Base-by-base conservation (phyloP, 2,888 invertebrate species). In the Caenorhabditis becei region DNA sequence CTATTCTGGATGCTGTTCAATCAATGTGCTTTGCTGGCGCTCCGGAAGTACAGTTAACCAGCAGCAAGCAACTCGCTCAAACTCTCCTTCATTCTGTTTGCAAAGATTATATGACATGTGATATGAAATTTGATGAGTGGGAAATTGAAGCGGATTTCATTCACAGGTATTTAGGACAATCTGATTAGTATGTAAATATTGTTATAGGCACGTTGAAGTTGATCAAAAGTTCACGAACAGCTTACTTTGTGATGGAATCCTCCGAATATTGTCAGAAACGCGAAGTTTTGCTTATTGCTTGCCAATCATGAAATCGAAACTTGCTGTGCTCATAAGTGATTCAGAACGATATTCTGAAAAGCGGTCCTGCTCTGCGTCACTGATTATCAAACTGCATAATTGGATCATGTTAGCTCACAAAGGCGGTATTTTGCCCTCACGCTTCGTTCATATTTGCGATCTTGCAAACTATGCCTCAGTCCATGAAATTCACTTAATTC, bases 251-350 rank as follows among this genome's bases (percentile, higher is more conserved):
- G 79, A 82, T 11, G 83, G 83, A 16, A 23, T 87, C 4, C 44
- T 85, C 0, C 56, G 79, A 3, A 74, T 85, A 10, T 71, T 87
- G 0, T 53, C 77, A 10, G 83, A 83, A 18, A 69, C 66, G 4
- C 82, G 77, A 7, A 74, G 82, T 53, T 81, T 83, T 28, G 83
- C 80, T 53, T 77, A 67, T 49, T 80, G 78, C 41, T 54, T 87
- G 3, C 87, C 87, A 2, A 69, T 87, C 7, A 58, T 87, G 54
- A 87, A 85, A 62, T 80, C 87, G 7, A 56, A 59, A 20, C 56
- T 87, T 24, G 83, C 82, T 1, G 59, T 74, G 16, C 58, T 85
- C 59, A 63, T 87, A 16, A 77, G 67, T 24, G 81, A 81, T 4
- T 62, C 80, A 0, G 75, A 71, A 16, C 59, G 61, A 18, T 67